Conservation (phyloP, 2,113 vertebrate genomes). For the Clinocottus analis region DNA sequence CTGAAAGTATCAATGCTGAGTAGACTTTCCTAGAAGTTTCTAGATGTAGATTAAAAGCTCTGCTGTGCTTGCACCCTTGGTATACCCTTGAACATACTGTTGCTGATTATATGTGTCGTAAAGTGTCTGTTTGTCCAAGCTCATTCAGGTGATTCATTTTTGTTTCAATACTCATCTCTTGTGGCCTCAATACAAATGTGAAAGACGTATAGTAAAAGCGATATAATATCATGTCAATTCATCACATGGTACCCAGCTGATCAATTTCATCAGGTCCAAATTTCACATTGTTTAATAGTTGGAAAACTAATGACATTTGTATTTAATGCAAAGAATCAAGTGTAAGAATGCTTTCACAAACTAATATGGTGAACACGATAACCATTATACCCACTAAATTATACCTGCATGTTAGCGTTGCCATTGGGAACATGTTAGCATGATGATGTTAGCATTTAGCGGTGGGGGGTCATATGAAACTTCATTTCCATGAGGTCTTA, state of each 20-base stretch:
- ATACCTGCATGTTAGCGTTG: no score
- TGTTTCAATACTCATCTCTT: neutral
- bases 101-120: neutral
- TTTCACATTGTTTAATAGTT: neutral
- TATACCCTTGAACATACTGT: neutral
- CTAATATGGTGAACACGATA: no score
- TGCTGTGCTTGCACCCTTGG: neutral
- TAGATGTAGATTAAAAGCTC: neutral
- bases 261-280: neutral
- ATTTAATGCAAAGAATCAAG: neutral
- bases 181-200: neutral
- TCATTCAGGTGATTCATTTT: neutral
- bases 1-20: slow-evolving; percentile 24
- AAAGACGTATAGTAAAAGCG: neutral
- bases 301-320: neutral
- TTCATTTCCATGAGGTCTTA: neutral
- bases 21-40: slow-evolving; percentile 30
- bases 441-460: neutral
- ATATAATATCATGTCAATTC: neutral
- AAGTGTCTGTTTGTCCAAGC: neutral
- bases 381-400: no score
- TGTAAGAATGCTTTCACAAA: neutral
- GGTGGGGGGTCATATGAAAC: neutral
- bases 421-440: no score
- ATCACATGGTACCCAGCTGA: neutral